Conservation (phyloP, 2,797 vertebrate genomes). For the Onychomys arenicola region DNA sequence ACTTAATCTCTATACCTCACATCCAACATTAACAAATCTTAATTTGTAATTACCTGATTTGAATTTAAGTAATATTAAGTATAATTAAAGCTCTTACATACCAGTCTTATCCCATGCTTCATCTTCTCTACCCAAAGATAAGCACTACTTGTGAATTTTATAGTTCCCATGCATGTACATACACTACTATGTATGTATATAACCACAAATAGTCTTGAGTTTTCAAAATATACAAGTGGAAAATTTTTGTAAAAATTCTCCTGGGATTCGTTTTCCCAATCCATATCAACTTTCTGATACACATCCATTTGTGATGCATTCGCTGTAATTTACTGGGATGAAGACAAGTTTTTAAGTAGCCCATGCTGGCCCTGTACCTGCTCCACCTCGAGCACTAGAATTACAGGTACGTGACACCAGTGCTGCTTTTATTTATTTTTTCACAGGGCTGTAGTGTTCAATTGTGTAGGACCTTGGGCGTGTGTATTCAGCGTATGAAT, state of each 20-base stretch:
- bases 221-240: conserved; percentile 50
- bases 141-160: conserved; percentile 34
- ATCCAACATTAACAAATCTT: conserved; percentile 54
- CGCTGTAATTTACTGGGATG: neutral
- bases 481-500: neutral
- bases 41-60: conserved; percentile 57
- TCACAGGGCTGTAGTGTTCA: neutral
- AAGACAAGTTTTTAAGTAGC: neutral
- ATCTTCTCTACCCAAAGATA: conserved; percentile 23
- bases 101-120: neutral
- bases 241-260: conserved; percentile 65
- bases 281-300: conserved; percentile 4
- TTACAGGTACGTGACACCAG: neutral
- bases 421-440: neutral
- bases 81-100: conserved; percentile 46
- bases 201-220: conserved; percentile 55
- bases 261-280: neutral
- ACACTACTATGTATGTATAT: conserved; percentile 19
- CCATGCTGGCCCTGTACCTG: neutral
- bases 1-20: conserved; percentile 55
- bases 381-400: neutral
- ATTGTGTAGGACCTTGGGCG: neutral
- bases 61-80: conserved; percentile 14
- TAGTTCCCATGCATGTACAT: neutral
- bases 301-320: conserved; percentile 61